phyloP scores from a whole-genome alignment of 2,797 vertebrate genomes.

The Sebastes iracundus region DNA sequence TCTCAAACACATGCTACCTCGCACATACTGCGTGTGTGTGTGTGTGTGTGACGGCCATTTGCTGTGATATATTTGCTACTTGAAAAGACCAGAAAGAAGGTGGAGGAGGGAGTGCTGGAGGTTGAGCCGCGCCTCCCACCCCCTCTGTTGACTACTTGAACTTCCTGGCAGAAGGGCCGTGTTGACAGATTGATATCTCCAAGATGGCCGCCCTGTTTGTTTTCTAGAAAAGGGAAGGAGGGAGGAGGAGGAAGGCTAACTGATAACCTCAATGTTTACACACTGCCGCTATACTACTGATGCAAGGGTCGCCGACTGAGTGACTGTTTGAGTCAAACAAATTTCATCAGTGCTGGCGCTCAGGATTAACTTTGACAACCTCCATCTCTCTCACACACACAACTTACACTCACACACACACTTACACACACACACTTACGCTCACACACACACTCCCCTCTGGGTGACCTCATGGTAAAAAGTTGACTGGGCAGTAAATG shows the following conservation, averaged over 20 bases:
- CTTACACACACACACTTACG: no score
- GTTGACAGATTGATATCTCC: slow-evolving; percentile 92
- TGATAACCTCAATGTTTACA: slow-evolving; percentile 88
- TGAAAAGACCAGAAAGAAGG: slow-evolving; percentile 60
- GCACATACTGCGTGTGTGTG: neutral
- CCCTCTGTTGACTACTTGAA: slow-evolving; percentile 89
- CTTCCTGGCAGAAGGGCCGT: slow-evolving; percentile 88
- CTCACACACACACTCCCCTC: slow-evolving; percentile 38
- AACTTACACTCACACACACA: neutral
- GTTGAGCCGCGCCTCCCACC: slow-evolving; percentile 54
- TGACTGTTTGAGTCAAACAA: slow-evolving; percentile 32
- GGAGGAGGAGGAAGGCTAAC: slow-evolving; percentile 52
- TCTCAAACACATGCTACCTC: slow-evolving; percentile 49
- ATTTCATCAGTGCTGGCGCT: slow-evolving; percentile 51
- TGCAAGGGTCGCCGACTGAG: slow-evolving; percentile 58
- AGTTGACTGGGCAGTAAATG: slow-evolving; percentile 65
- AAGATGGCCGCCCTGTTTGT: slow-evolving; percentile 91
- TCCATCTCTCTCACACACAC: slow-evolving; percentile 40
- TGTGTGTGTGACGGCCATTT: slow-evolving; percentile 33
- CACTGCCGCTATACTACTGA: slow-evolving; percentile 69
- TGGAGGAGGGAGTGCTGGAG: slow-evolving; percentile 54
- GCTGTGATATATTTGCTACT: slow-evolving; percentile 78
- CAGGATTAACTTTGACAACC: slow-evolving; percentile 60
- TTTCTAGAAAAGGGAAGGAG: slow-evolving; percentile 77
- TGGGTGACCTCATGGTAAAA: slow-evolving; percentile 59